These are phyloP conservation scores for Denticeps clupeoides DNA, from an alignment of 2,797 vertebrate species.

Conservation along the genomic window DNA sequence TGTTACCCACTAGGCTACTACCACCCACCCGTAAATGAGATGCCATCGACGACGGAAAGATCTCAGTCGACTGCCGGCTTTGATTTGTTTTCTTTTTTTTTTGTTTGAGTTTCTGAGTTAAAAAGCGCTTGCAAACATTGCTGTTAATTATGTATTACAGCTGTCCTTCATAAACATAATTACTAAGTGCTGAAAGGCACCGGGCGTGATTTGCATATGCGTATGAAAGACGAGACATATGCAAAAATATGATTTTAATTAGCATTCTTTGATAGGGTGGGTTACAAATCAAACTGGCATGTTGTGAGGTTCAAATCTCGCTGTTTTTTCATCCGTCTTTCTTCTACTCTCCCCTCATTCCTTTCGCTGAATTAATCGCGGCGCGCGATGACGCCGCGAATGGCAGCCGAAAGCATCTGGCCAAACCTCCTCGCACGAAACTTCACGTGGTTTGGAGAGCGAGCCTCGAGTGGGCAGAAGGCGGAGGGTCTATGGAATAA, in stretches of 20 bases:
- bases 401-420: slow-evolving; percentile 46
- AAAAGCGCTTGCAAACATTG: slow-evolving; percentile 88
- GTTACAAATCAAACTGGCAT: slow-evolving; percentile 93
- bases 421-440: slow-evolving; percentile 10
- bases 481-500: slow-evolving; percentile 33
- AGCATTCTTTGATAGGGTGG: slow-evolving; percentile 86
- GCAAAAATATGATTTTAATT: slow-evolving; percentile 98
- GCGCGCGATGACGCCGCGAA: slow-evolving; percentile 47
- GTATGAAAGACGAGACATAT: slow-evolving; percentile 93
- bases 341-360: slow-evolving; percentile 25
- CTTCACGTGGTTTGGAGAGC: slow-evolving; percentile 49
- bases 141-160: slow-evolving; percentile 99
- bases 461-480: slow-evolving; percentile 35
- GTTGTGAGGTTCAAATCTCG: slow-evolving; percentile 80
- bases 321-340: background rate
- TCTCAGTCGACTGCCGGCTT: no score
- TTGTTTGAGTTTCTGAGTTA: slow-evolving; percentile 15
- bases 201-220: slow-evolving; percentile 85
- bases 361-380: slow-evolving; percentile 59
- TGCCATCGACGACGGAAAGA: no score
- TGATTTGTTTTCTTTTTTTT: no score
- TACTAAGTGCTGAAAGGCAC: slow-evolving; percentile 97
- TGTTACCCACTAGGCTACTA: no score
- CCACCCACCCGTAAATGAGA: no score
- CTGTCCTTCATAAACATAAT: slow-evolving; percentile 99